A percentile compares a stretch with the other conserved stretches of the same genome.
Conservation (phyloP, 1,140 invertebrate genomes). For the Drosophila sulfurigaster region DNA sequence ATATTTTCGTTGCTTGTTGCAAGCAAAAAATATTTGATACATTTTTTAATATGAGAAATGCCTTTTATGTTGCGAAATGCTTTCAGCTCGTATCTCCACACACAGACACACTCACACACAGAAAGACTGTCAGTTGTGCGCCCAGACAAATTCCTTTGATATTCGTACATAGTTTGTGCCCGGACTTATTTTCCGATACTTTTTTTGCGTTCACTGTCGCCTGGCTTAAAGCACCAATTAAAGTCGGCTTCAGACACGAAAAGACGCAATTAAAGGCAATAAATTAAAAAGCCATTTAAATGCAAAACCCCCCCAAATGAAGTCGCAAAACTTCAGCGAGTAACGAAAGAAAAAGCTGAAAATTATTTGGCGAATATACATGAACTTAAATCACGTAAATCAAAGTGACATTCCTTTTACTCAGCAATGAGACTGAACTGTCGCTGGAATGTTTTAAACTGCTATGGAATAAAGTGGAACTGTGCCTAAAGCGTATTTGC, state of each 20-base stretch:
- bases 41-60: slow-evolving; percentile 81
- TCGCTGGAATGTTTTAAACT: background rate
- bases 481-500: background rate
- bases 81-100: slow-evolving; percentile 36
- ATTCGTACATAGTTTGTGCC: slow-evolving; percentile 38
- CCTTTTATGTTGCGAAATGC: slow-evolving; percentile 74
- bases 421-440: background rate
- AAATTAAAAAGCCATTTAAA: slow-evolving; percentile 73
- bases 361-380: slow-evolving; percentile 24
- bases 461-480: background rate
- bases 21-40: slow-evolving; percentile 79
- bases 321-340: slow-evolving; percentile 57
- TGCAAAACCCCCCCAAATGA: slow-evolving; percentile 60
- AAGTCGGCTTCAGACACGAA: slow-evolving; percentile 31
- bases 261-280: slow-evolving; percentile 68
- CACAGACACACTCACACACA: too few species aligned
- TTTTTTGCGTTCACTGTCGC: slow-evolving; percentile 9
- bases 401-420: slow-evolving; percentile 67
- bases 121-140: background rate
- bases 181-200: slow-evolving; percentile 14
- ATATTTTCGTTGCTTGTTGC: slow-evolving; percentile 65
- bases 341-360: background rate
- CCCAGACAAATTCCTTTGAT: slow-evolving; percentile 60
- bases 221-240: slow-evolving; percentile 57
- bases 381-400: slow-evolving; percentile 66